phyloP scores from a whole-genome alignment of 2,888 invertebrate species.

The Imbricaverruca yamaguchii region DNA sequence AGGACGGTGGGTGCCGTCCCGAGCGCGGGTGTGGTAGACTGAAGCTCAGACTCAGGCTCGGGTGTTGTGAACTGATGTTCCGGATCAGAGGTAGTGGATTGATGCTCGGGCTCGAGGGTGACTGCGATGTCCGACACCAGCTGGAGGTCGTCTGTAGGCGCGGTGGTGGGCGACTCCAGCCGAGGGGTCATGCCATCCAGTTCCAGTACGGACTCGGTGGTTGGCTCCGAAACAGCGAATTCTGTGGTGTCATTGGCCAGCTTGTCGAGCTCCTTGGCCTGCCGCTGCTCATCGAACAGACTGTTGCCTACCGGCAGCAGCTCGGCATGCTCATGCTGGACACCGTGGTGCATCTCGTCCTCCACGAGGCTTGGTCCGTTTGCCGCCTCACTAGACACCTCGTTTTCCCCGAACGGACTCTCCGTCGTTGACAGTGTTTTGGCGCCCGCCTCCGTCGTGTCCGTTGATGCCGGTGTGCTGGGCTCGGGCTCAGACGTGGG shows the following conservation, averaged over 20 bases:
- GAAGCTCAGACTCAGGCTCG: too few species aligned
- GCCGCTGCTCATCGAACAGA: neutral
- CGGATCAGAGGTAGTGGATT: neutral
- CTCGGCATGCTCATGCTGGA: neutral
- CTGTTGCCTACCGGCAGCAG: neutral
- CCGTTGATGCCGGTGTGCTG: neutral
- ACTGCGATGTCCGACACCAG: too few species aligned
- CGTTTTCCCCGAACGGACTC: neutral
- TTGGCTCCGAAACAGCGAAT: too few species aligned
- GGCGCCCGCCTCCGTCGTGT: neutral
- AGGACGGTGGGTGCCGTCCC: too few species aligned
- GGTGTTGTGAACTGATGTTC: neutral
- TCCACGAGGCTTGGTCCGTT: neutral
- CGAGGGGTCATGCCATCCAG: too few species aligned
- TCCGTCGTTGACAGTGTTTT: neutral
- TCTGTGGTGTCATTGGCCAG: neutral
- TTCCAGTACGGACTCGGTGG: too few species aligned
- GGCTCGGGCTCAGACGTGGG: neutral
- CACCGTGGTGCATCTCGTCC: conserved; percentile 5
- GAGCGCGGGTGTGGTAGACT: too few species aligned
- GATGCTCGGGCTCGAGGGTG: too few species aligned
- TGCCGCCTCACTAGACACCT: neutral
- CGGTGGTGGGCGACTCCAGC: too few species aligned
- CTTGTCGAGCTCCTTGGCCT: neutral
- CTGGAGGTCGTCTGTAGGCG: too few species aligned